Evolutionary conservation across 2,888 invertebrate genomes (phyloP).

Genomic region (Lasius fuliginosus): DNA sequence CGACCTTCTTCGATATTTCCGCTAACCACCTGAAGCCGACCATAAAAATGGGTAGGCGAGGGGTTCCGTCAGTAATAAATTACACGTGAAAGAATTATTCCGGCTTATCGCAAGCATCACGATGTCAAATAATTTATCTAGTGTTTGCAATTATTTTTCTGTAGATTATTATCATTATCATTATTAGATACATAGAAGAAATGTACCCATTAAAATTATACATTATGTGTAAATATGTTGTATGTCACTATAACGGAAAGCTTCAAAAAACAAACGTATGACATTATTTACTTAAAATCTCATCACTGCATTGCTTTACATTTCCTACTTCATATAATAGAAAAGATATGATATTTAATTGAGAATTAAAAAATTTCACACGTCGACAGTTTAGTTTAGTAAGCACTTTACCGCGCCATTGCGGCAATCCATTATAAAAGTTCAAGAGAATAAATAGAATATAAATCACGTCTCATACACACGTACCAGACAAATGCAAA

Average conservation of each 20-base stretch:
- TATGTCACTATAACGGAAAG: neutral
- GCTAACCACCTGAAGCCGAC: constrained; percentile 47
- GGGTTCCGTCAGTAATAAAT: constrained; percentile 42
- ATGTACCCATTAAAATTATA: neutral
- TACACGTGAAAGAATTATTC: constrained; percentile 45
- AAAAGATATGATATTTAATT: neutral
- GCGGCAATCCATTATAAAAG: constrained; percentile 41
- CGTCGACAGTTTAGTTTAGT: constrained; percentile 16
- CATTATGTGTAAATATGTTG: neutral
- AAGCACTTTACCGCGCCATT: constrained; percentile 20
- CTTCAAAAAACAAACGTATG: neutral
- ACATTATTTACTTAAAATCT: neutral
- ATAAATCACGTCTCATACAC: constrained; percentile 48
- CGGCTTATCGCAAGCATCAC: constrained; percentile 32
- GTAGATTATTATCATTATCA: neutral
- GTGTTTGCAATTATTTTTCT: neutral
- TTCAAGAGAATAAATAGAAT: constrained; percentile 51
- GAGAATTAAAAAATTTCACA: constrained; percentile 17
- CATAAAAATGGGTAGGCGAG: constrained; percentile 45
- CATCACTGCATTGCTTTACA: neutral
- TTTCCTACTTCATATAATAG: neutral
- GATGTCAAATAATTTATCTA: constrained; percentile 36
- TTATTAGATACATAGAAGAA: neutral
- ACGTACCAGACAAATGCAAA: constrained; percentile 41
- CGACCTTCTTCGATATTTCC: constrained; percentile 54